A percentile compares a stretch with the other conserved stretches of the same genome.
phyloP scores from a whole-genome alignment of 2,888 invertebrate species.

The Sarcophaga carnaria region DNA sequence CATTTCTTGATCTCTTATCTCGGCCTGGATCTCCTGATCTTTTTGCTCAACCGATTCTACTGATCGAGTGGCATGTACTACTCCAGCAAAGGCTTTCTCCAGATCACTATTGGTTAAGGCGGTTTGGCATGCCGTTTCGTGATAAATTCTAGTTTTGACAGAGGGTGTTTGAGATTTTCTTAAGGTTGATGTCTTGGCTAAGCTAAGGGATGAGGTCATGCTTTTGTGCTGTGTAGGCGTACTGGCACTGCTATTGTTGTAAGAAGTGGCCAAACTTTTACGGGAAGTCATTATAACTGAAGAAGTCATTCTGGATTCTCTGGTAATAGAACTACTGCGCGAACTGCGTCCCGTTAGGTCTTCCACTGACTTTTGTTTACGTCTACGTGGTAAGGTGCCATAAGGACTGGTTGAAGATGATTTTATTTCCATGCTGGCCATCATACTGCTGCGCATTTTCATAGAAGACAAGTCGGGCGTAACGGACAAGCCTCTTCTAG shows the following conservation, averaged over 20 bases:
- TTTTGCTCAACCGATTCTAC: constrained; percentile 82
- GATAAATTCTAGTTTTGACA: constrained; percentile 88
- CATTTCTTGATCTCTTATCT: constrained; percentile 85
- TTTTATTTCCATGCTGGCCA: constrained; percentile 68
- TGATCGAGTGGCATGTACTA: constrained; percentile 78
- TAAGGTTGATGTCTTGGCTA: constrained; percentile 63
- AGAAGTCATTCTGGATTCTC: constrained; percentile 82
- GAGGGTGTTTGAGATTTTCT: constrained; percentile 77
- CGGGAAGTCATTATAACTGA: constrained; percentile 77
- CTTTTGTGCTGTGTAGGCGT: constrained; percentile 72
- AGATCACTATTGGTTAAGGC: constrained; percentile 88
- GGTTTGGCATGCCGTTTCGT: constrained; percentile 90
- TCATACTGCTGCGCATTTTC: constrained; percentile 76
- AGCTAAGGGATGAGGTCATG: constrained; percentile 52
- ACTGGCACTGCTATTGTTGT: constrained; percentile 40
- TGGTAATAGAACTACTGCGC: constrained; percentile 83
- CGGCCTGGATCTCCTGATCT: constrained; percentile 85
- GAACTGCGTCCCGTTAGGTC: constrained; percentile 82
- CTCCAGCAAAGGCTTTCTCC: constrained; percentile 87
- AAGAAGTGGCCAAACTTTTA: constrained; percentile 73
- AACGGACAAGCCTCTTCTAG: constrained; percentile 78
- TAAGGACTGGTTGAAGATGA: constrained; percentile 86
- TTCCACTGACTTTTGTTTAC: constrained; percentile 86
- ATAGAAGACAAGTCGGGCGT: constrained; percentile 78
- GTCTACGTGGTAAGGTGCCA: constrained; percentile 89